A percentile compares a stretch with the other conserved stretches of the same genome.
These are phyloP conservation scores for Mus spicilegus DNA, from an alignment of 2,113 vertebrate species.

Conservation along the genomic window DNA sequence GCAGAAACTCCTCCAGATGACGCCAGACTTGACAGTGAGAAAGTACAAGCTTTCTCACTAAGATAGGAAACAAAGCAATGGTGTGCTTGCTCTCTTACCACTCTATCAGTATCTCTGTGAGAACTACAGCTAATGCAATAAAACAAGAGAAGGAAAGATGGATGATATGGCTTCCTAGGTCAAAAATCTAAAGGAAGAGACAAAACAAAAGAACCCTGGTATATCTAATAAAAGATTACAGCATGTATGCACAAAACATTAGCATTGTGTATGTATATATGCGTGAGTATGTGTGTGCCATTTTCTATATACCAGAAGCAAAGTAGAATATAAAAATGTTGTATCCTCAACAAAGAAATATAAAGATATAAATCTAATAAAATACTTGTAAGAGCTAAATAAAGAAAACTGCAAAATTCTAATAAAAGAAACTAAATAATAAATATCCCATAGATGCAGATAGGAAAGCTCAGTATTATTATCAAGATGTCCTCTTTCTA, in stretches of 20 bases:
- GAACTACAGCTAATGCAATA: not conserved
- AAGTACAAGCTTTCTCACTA: not conserved
- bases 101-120: not conserved
- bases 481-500: not conserved
- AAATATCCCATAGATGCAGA: not conserved
- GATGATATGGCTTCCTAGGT: not conserved
- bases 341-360: not conserved
- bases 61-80: not conserved
- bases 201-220: not conserved
- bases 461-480: not conserved
- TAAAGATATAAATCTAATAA: not conserved
- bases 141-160: not conserved
- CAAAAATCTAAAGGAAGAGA: not conserved
- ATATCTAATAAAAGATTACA: not conserved
- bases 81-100: not conserved
- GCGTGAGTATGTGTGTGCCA: not conserved
- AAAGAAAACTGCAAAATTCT: not conserved
- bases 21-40: not conserved
- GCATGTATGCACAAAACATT: not conserved
- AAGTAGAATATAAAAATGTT: not conserved
- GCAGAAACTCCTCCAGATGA: not conserved
- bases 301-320: not conserved
- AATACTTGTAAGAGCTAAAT: not conserved
- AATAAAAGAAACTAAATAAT: conserved; percentile 21
- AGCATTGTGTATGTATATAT: not conserved